These are phyloP conservation scores for Hipparchia sbordonii DNA, from an alignment of 2,888 invertebrate species.

Conservation along the genomic window DNA sequence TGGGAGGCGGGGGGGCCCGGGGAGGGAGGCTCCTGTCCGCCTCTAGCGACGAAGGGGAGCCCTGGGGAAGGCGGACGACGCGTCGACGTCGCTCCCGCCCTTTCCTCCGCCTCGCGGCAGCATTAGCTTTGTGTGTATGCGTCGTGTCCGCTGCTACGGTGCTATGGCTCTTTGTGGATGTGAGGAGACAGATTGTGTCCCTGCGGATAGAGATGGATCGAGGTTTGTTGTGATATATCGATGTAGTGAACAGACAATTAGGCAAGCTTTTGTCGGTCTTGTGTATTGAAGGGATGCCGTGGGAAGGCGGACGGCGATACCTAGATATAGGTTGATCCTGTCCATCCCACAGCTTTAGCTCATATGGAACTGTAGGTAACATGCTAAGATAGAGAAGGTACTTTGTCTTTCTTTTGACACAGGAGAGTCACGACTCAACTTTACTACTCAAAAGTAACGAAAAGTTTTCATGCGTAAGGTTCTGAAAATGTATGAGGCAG, in stretches of 20 bases:
- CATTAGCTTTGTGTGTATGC: slow-evolving; percentile 84
- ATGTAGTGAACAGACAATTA: neutral
- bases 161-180: slow-evolving; percentile 87
- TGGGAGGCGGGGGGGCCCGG: slow-evolving; percentile 77
- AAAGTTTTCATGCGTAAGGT: neutral
- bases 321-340: too few species aligned
- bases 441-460: neutral
- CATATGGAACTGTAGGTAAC: neutral
- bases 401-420: neutral
- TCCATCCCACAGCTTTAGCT: too few species aligned
- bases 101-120: slow-evolving; percentile 83
- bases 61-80: slow-evolving; percentile 68
- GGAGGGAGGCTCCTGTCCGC: slow-evolving; percentile 84
- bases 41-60: slow-evolving; percentile 83
- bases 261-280: neutral
- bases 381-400: neutral
- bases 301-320: neutral
- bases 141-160: slow-evolving; percentile 85
- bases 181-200: slow-evolving; percentile 85
- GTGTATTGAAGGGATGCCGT: neutral
- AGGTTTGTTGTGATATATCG: slow-evolving; percentile 71
- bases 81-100: slow-evolving; percentile 75
- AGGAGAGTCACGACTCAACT: neutral
- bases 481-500: too few species aligned
- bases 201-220: slow-evolving; percentile 85